Base-by-base conservation (phyloP, 2,113 vertebrate species). In the Hypomesus transpacificus region DNA sequence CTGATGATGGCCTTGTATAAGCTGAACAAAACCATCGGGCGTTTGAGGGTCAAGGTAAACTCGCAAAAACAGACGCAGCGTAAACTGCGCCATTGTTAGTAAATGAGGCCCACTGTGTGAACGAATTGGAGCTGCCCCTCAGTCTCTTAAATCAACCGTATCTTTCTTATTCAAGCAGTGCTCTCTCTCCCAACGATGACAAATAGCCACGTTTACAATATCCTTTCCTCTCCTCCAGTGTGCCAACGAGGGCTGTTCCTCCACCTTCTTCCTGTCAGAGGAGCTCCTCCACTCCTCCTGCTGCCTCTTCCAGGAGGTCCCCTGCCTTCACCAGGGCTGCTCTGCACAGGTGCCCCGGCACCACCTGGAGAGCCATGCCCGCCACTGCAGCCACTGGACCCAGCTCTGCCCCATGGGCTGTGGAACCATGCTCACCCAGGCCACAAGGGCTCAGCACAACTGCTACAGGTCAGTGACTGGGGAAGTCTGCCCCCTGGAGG, bases 1-100 rank as follows among this genome's bases (percentile, higher is more conserved):
- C 79, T 81, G 51, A 86, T 90, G 62, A 76, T 91, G 60, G 80
- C 83, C 26, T 84, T 90, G 83, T 88, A 87, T 28, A 85, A 82
- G 56, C 88, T 92, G 60, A 83, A 71, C 72, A 91, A 75, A 81
- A 80, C 82, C 76, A 91, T 92, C 39, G 84, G 84, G 53, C 87
- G 73, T 66, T 80, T 91, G n/a, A 76, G 85, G 73, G 85, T 91
- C 69, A 92, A 89, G 89, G 90, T n/a, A n/a, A n/a, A n/a, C n/a
- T n/a, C n/a, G n/a, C n/a, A n/a, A n/a, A n/a, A n/a, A n/a, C n/a
- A n/a, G n/a, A n/a, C n/a, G n/a, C n/a, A n/a, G n/a, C n/a, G n/a
- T n/a, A n/a, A n/a, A n/a, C n/a, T n/a, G n/a, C n/a, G n/a, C n/a
- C n/a, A n/a, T n/a, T n/a, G n/a, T n/a, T n/a, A n/a, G n/a, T n/a